Evolutionary conservation across 2,113 vertebrate species (phyloP).

Genomic region (zebrafish (Danio rerio)): GRCz12tu NC_133193.1:44133501-44134000

Average conservation of each 20-base stretch:
- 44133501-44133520: slow-evolving; percentile 23
- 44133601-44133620: slow-evolving; percentile 93
- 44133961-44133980: slow-evolving; percentile 58
- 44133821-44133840: slow-evolving; percentile 57
- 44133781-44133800: slow-evolving; percentile 48
- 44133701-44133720: slow-evolving; percentile 36
- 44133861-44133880: slow-evolving; percentile 49
- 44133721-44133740: slow-evolving; percentile 41
- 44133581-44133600: slow-evolving; percentile 86
- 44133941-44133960: slow-evolving; percentile 26
- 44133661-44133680: slow-evolving; percentile 55
- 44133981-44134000: slow-evolving; percentile 54
- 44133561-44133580: slow-evolving; percentile 69
- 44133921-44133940: slow-evolving; percentile 45
- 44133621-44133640: slow-evolving; percentile 88
- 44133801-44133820: slow-evolving; percentile 49
- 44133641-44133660: slow-evolving; percentile 69
- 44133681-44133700: slow-evolving; percentile 20
- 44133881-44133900: background rate
- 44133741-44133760: background rate
- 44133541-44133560: slow-evolving; percentile 60
- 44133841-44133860: slow-evolving; percentile 39
- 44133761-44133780: background rate
- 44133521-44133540: background rate
- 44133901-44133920: background rate